Conservation (phyloP, 1,140 invertebrate species). For the Agrilus planipennis region DNA sequence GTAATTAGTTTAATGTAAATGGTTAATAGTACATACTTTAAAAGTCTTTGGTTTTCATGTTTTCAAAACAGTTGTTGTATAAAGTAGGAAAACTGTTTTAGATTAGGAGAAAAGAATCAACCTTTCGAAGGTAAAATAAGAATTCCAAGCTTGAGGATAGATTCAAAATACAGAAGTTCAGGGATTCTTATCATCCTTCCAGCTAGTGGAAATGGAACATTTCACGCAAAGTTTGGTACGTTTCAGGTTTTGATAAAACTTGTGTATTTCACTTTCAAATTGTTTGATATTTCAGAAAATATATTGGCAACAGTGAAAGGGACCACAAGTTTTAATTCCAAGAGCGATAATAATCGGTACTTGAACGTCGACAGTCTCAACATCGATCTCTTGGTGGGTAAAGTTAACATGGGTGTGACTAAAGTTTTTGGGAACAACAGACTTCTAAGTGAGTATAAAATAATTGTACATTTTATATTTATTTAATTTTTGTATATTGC, state of each 20-base stretch:
- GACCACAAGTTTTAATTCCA: constrained; percentile 37
- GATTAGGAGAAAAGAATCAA: constrained; percentile 40
- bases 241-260: background rate
- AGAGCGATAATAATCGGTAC: constrained; percentile 40
- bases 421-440: constrained; percentile 58
- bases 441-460: constrained; percentile 49
- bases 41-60: no score
- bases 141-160: constrained; percentile 53
- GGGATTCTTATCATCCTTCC: constrained; percentile 59
- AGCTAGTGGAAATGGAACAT: constrained; percentile 57
- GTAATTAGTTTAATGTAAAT: no score
- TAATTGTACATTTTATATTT: constrained; percentile 6
- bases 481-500: no score
- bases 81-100: no score
- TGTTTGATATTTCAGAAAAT: constrained; percentile 36
- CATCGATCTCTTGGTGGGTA: constrained; percentile 48
- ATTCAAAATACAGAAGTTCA: constrained; percentile 56
- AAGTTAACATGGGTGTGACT: constrained; percentile 51
- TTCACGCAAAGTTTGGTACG: constrained; percentile 50
- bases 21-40: no score
- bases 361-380: constrained; percentile 50
- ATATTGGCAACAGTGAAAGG: constrained; percentile 50
- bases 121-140: constrained; percentile 53
- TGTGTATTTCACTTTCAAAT: background rate
- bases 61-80: no score